These are phyloP conservation scores for Drosophila kokeensis DNA, from an alignment of 2,888 invertebrate species.

Conservation along the genomic window DNA sequence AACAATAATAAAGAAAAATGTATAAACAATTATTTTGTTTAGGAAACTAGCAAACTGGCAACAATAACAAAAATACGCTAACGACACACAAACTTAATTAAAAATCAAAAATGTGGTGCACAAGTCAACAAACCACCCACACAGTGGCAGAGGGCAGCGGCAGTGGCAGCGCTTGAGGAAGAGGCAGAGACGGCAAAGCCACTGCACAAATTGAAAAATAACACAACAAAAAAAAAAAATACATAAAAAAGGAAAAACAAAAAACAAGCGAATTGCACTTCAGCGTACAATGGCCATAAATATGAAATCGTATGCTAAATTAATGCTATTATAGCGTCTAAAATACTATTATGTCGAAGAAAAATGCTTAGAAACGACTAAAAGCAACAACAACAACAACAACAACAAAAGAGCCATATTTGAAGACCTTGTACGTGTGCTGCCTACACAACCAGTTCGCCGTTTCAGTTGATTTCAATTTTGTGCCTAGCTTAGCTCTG, in stretches of 20 bases:
- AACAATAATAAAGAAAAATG: background rate
- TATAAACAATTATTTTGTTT: constrained; percentile 40
- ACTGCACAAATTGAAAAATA: constrained; percentile 58
- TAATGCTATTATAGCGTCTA: constrained; percentile 78
- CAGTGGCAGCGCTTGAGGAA: constrained; percentile 1
- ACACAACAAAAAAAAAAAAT: background rate
- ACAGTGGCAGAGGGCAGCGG: constrained; percentile 27
- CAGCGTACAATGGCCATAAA: constrained; percentile 76
- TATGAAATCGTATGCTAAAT: constrained; percentile 80
- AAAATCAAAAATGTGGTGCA: constrained; percentile 55
- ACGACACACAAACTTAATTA: constrained; percentile 62
- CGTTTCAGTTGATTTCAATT: constrained; percentile 73
- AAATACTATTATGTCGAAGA: constrained; percentile 69
- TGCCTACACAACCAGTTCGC: constrained; percentile 83
- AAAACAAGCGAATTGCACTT: constrained; percentile 56
- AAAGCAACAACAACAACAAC: constrained; percentile 24
- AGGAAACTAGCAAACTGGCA: constrained; percentile 18
- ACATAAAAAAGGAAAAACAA: constrained; percentile 2
- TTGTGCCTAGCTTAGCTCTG: constrained; percentile 40
- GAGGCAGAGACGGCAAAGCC: constrained; percentile 2
- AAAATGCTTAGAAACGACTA: constrained; percentile 74
- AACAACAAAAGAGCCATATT: constrained; percentile 74
- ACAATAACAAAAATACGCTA: constrained; percentile 4
- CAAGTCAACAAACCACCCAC: constrained; percentile 74
- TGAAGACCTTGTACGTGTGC: constrained; percentile 84